Base-by-base conservation (phyloP, 1,140 invertebrate genomes). In the Leptoteleia sp. region DNA sequence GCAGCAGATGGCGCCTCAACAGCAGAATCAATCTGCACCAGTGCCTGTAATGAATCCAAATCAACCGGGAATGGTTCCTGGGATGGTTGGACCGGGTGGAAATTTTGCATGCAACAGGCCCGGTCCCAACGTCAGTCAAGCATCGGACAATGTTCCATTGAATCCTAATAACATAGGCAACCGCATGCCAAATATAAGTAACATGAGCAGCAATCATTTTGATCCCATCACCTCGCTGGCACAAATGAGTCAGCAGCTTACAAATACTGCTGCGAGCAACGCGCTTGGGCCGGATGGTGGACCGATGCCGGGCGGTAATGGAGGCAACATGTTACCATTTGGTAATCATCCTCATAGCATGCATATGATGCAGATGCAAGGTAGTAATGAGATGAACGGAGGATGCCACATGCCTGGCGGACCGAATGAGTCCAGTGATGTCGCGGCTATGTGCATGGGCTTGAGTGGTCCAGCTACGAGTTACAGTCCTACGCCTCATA, bases 181-280 rank as follows among this genome's bases (percentile, higher is more conserved):
- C 90, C 81, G 89, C 45, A 76, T 89, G 25, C 84, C 82, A 4
- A 77, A 71, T 42, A 86, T 91, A 35, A 89, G 89, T 22, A 91
- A 90, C 59, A 91, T 91, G 81, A 92, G 91, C 81, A 81, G 90
- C 8, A 91, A 92, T 50, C 93, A 92, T 81, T 97, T 97, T 87
- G 96, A 98, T 90, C 96, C 96, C 0, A 97, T 98, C 75, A 96
- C 96, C 9, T 98, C 96, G 2, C 91, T 97, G 81, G 96, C 96
- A 15, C 96, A 97, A 86, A 98, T 97, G 96, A 96, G 95, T 47
- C 96, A 97, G 82, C 95, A 97, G 82, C 85, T 97, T 15, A 96
- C 96, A 1, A 96, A 94, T 81, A 93, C 92, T 31, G 93, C 93
- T 27, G 91, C 93, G 6, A 92, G 91, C 76, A 91, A 91, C 48